A percentile compares a stretch with the other conserved stretches of the same genome.
phyloP scores from a whole-genome alignment of 2,797 vertebrate genomes.

The Amphiprion clarkii region DNA sequence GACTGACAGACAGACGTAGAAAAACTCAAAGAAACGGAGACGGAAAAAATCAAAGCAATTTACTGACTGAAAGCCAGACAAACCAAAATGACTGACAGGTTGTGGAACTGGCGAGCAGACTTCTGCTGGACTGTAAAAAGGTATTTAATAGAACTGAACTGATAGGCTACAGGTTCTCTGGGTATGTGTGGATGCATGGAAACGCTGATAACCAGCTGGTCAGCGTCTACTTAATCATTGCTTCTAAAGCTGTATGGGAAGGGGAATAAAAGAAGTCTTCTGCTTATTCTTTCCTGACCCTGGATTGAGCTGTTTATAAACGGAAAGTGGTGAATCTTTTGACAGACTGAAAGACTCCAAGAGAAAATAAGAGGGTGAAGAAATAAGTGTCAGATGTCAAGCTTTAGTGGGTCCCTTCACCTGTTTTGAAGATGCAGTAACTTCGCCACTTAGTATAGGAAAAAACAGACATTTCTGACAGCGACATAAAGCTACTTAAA shows the following conservation, averaged over 20 bases:
- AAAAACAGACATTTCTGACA: constrained; percentile 49
- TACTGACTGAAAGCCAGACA: constrained; percentile 49
- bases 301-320: constrained; percentile 65
- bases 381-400: constrained; percentile 55
- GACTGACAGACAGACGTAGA: constrained; percentile 27
- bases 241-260: constrained; percentile 39
- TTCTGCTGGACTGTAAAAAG: constrained; percentile 37
- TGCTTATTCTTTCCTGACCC: constrained; percentile 50
- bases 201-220: constrained; percentile 76
- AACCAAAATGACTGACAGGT: constrained; percentile 65
- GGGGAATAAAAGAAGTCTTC: constrained; percentile 46
- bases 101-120: constrained; percentile 31
- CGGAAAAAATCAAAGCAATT: constrained; percentile 56
- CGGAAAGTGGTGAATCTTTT: constrained; percentile 45
- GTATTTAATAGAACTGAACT: constrained; percentile 57
- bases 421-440: constrained; percentile 34
- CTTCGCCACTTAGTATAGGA: constrained; percentile 30
- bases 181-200: constrained; percentile 55
- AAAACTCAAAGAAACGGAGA: constrained; percentile 42
- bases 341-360: constrained; percentile 35
- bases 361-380: constrained; percentile 28
- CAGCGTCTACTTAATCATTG: constrained; percentile 57
- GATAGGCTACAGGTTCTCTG: constrained; percentile 59
- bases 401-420: constrained; percentile 13
- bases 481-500: constrained; percentile 34